Base-by-base conservation (phyloP, 2,888 invertebrate genomes). In the Caenorhabditis sp. region DNA sequence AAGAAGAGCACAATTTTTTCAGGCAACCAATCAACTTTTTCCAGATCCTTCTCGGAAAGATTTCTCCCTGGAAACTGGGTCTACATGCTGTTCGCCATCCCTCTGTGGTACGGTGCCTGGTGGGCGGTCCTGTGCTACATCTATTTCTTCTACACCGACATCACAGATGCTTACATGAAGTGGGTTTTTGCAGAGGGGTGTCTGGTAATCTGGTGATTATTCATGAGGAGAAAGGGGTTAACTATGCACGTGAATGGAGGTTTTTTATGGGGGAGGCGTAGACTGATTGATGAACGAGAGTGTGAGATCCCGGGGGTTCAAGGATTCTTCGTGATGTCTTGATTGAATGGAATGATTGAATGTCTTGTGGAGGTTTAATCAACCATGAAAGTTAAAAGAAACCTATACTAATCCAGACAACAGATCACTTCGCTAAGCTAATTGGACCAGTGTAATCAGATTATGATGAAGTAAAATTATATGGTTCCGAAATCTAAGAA, bases 81-180 rank as follows among this genome's bases (percentile, higher is more conserved):
- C 2, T 75, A 70, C 51, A 41, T 49, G 41, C 35, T 82, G 16
- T 76, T 76, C 44, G 63, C 54, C 1, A 73, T 82, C 16, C 81
- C 81, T 16, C 12, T 82, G 19, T 76, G 70, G 75, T 82, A 82
- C 35, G 72, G 72, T 10, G 24, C 51, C 14, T 72, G 72, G 72
- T 82, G 82, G 82, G 76, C 66, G 16, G 35, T 82, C 1, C 41
- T 76, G 5, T 82, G 82, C 28, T 76, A 72, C 31, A 70, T 82
- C 28, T 76, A 72, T 41, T 82, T 76, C 19, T 59, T 51, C n/a
- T 66, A 59, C 22, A 72, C 41, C 19, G 44, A 59, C 16, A 16
- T 24, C 5, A 79, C 79, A 14, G 79, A 79, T 35, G 79, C 54
- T 7, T 79, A 79, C 16, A 79, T 79, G 79, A 79, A 56, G 79